These are phyloP conservation scores for Oscheius sp. DNA, from an alignment of 2,888 invertebrate species.

Conservation along the genomic window DNA sequence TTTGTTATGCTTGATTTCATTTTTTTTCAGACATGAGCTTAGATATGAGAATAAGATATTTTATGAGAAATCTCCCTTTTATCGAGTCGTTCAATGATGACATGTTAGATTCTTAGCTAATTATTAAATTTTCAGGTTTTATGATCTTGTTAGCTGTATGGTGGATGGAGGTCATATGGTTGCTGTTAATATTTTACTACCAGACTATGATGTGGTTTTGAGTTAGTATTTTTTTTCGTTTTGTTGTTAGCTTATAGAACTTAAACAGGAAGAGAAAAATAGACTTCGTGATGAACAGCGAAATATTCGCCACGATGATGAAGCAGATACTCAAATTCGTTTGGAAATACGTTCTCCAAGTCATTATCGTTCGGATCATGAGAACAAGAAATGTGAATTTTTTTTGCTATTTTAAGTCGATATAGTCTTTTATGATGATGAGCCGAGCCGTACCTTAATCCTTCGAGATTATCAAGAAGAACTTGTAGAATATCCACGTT, in stretches of 20 bases:
- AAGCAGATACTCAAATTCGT: not conserved
- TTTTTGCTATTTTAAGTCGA: not conserved
- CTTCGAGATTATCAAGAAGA: slow-evolving; percentile 60
- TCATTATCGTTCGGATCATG: not conserved
- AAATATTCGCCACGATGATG: slow-evolving; percentile 12
- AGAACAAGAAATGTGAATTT: not conserved
- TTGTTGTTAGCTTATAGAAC: not conserved
- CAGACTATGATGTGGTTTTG: slow-evolving; percentile 4
- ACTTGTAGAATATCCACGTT: slow-evolving; percentile 40
- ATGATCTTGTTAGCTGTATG: not conserved
- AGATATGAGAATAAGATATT: not conserved
- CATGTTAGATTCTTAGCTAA: not conserved
- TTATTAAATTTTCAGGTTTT: not conserved
- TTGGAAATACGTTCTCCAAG: not conserved
- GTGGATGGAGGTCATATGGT: slow-evolving; percentile 8
- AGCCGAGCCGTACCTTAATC: slow-evolving; percentile 12
- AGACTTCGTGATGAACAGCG: not conserved
- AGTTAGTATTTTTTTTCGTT: not conserved
- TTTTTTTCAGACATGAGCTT: not conserved
- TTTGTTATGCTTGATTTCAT: not conserved
- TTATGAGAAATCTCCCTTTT: not conserved
- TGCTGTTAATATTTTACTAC: slow-evolving; percentile 3
- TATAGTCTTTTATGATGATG: not conserved
- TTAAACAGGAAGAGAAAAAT: not conserved
- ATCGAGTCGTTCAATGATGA: not conserved